These are phyloP conservation scores for Hanleya hanleyi DNA, from an alignment of 2,888 invertebrate genomes.

Conservation along the genomic window DNA sequence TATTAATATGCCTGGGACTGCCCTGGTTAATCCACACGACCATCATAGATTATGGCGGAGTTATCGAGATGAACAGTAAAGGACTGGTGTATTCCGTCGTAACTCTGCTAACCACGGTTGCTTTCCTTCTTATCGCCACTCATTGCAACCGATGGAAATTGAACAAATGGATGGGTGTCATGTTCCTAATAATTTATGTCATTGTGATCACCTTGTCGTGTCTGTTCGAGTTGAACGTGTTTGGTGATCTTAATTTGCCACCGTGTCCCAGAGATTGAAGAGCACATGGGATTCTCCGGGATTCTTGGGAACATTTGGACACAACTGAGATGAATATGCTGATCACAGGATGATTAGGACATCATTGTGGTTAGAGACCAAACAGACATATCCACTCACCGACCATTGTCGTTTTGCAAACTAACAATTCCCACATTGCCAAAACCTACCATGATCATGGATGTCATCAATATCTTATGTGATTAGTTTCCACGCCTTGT, in stretches of 20 bases:
- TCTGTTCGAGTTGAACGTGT: slow-evolving; percentile 87
- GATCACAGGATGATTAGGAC: no score
- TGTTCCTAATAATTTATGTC: slow-evolving; percentile 81
- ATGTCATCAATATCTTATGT: no score
- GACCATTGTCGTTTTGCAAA: no score
- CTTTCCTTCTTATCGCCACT: slow-evolving; percentile 81
- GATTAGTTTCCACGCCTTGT: no score
- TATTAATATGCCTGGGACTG: slow-evolving; percentile 68
- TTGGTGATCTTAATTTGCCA: slow-evolving; percentile 92
- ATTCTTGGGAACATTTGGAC: no score
- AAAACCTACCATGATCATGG: no score
- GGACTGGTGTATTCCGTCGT: slow-evolving; percentile 88
- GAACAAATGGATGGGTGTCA: slow-evolving; percentile 81
- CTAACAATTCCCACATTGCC: no score
- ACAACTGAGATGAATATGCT: no score
- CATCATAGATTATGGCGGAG: slow-evolving; percentile 75
- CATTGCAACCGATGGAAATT: slow-evolving; percentile 79
- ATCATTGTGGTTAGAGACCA: no score
- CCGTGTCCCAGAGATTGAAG: slow-evolving; percentile 82
- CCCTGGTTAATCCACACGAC: slow-evolving; percentile 68
- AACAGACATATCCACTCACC: no score
- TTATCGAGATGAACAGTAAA: slow-evolving; percentile 84
- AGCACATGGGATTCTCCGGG: no score
- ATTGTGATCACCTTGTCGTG: slow-evolving; percentile 85
- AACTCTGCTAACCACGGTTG: slow-evolving; percentile 84